These are phyloP conservation scores for Anthophora plumipes DNA, from an alignment of 2,888 invertebrate species.

Conservation along the genomic window DNA sequence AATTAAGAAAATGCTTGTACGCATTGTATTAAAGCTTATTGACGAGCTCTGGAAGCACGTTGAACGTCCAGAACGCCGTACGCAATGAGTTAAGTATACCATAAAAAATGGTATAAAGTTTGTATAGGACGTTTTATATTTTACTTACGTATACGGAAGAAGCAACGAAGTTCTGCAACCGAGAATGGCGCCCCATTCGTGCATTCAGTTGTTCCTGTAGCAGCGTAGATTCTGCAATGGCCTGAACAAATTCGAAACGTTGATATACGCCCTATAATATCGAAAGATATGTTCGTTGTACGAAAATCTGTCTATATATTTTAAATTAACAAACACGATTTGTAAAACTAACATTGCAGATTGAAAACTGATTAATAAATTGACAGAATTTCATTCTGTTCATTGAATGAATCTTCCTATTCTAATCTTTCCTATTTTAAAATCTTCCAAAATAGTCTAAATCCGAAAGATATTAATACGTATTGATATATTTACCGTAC, in stretches of 20 bases:
- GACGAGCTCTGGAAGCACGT: too few relatives aligned
- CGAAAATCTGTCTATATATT: neutral
- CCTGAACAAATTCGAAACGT: neutral
- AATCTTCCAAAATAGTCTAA: neutral
- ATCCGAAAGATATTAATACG: neutral
- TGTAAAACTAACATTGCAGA: neutral
- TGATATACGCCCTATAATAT: neutral
- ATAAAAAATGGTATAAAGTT: neutral
- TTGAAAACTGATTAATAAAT: neutral
- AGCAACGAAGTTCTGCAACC: neutral
- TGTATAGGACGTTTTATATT: too few relatives aligned
- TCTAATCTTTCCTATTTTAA: neutral
- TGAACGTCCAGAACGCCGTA: too few relatives aligned
- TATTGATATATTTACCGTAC: neutral
- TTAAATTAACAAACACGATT: neutral
- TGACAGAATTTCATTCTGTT: neutral
- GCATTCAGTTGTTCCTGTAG: neutral
- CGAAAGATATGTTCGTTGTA: neutral
- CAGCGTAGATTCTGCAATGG: neutral
- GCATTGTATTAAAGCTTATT: too few relatives aligned
- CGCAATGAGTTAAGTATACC: too few relatives aligned
- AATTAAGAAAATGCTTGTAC: too few relatives aligned
- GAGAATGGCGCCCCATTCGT: too few relatives aligned
- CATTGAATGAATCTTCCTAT: neutral
- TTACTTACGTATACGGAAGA: neutral